phyloP scores from a whole-genome alignment of 2,113 vertebrate genomes.

The Bombycilla garrulus region DNA sequence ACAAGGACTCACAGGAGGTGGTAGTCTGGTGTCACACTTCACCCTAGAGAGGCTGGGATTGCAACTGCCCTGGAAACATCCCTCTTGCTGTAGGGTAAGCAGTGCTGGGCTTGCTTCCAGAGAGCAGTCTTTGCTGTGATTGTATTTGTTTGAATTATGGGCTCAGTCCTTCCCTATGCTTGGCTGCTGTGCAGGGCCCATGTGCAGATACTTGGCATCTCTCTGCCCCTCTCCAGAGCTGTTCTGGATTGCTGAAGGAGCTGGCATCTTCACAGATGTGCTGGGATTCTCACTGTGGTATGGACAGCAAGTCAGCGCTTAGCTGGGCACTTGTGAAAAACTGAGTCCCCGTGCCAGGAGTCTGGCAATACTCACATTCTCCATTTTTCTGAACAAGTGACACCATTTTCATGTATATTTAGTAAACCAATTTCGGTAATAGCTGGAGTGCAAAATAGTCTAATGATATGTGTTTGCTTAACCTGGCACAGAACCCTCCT shows the following conservation, averaged over 20 bases:
- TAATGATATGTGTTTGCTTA: background rate
- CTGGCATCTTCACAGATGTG: background rate
- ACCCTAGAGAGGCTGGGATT: background rate
- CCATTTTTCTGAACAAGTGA: background rate
- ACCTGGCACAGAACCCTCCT: background rate
- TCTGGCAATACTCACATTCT: background rate
- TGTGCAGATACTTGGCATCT: background rate
- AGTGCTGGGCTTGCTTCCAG: background rate
- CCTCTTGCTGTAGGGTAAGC: background rate
- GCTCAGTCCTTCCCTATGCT: background rate
- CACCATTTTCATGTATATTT: fast-evolving
- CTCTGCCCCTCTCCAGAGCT: background rate
- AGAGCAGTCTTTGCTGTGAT: background rate
- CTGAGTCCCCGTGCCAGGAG: background rate
- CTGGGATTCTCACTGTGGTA: background rate
- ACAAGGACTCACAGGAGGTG: background rate
- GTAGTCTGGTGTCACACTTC: background rate
- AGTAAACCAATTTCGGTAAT: background rate
- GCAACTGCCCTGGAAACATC: background rate
- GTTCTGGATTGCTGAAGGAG: background rate
- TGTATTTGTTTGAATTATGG: background rate
- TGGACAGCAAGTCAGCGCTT: background rate
- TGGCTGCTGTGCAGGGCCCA: background rate
- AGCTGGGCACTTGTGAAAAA: background rate
- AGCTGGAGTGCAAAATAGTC: background rate